These are phyloP conservation scores for Drosophila seguyi DNA, from an alignment of 1,140 invertebrate genomes.

Conservation along the genomic window DNA sequence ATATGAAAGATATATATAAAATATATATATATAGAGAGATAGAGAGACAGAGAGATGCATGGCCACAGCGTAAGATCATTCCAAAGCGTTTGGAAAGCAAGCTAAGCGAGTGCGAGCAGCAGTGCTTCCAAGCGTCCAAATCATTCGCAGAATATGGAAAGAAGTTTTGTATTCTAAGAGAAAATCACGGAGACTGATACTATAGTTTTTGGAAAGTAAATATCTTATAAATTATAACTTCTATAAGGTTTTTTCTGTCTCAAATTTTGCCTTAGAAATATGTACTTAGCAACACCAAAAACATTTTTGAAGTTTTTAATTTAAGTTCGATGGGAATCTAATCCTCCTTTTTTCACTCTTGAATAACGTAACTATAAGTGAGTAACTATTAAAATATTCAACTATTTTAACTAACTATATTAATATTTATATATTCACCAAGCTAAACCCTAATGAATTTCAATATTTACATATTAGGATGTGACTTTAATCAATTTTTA, in stretches of 20 bases:
- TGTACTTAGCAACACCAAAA: background rate
- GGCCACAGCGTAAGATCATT: constrained; percentile 44
- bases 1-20: constrained; percentile 9
- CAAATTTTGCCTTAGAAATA: background rate
- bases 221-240: no score
- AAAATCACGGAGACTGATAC: background rate
- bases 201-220: background rate
- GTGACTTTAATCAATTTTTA: background rate
- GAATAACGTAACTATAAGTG: background rate
- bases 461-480: background rate
- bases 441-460: no score
- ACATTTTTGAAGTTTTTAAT: background rate
- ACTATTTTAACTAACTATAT: no score
- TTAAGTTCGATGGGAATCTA: background rate
- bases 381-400: background rate
- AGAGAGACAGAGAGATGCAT: constrained; percentile 35
- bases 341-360: background rate
- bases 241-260: no score
- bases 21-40: background rate
- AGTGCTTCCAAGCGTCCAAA: constrained; percentile 3
- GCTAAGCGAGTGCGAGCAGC: constrained; percentile 36
- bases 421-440: background rate
- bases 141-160: constrained; percentile 6
- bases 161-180: background rate
- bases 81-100: constrained; percentile 42